A percentile compares a stretch with the other conserved stretches of the same genome.
These are phyloP conservation scores for Carcharodon carcharias DNA, from an alignment of 2,797 vertebrate genomes.

Conservation along the genomic window DNA sequence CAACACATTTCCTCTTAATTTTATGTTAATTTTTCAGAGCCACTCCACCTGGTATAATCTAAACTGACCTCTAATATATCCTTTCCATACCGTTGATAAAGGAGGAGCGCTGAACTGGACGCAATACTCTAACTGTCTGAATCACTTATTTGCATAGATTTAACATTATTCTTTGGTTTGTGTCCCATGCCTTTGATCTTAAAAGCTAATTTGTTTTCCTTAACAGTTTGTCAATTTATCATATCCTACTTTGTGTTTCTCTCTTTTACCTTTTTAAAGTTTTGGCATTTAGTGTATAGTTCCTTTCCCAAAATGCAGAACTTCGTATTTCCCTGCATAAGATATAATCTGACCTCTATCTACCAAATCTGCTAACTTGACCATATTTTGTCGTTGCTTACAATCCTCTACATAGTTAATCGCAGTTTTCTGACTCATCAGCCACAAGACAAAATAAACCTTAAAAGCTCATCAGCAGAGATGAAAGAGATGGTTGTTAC, in stretches of 20 bases:
- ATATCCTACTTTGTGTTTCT: not conserved
- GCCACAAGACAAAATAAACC: not conserved
- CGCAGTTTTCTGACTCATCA: not conserved
- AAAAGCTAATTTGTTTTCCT: not conserved
- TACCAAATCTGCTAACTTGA: not conserved
- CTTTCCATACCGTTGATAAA: not conserved
- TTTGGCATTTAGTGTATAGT: not conserved
- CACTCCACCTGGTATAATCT: not conserved
- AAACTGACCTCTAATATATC: not conserved
- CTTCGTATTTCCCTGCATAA: not conserved
- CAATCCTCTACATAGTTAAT: no score
- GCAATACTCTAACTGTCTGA: not conserved
- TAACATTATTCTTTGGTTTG: no score
- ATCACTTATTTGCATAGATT: no score
- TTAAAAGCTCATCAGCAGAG: not conserved
- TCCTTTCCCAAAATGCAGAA: not conserved
- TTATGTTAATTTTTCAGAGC: not conserved
- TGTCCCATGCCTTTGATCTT: no score
- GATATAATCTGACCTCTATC: not conserved
- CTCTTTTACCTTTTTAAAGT: not conserved
- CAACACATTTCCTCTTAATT: not conserved
- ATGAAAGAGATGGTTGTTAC: not conserved
- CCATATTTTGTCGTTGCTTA: not conserved
- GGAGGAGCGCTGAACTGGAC: not conserved
- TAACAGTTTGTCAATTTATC: not conserved